Percentiles rank a stretch among this genome's conserved stretches.
Evolutionary conservation across 2,113 vertebrate species (phyloP).

Genomic region (Machaerirhynchus nigripectus): DNA sequence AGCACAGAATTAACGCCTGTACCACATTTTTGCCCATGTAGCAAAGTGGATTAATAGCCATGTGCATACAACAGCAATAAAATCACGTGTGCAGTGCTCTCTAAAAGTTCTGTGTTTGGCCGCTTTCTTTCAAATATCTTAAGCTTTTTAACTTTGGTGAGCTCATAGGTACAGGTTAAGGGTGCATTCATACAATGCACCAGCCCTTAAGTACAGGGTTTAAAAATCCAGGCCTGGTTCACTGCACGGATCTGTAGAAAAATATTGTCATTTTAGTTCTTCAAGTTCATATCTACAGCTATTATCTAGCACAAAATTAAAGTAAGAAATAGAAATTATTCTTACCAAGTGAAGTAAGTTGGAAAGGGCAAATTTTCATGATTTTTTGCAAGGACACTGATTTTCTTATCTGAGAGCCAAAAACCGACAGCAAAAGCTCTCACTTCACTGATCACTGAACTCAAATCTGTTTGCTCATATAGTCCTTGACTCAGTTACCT

Average conservation of each 20-base stretch:
- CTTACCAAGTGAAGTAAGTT: not conserved
- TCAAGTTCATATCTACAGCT: not conserved
- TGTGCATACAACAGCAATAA: not conserved
- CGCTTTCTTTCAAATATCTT: not conserved
- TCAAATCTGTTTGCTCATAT: not conserved
- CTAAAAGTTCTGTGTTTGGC: not conserved
- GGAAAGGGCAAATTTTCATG: not conserved
- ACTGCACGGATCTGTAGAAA: not conserved
- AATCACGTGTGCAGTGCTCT: not conserved
- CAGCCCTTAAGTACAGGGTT: not conserved
- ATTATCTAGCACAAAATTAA: not conserved
- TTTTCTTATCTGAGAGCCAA: not conserved
- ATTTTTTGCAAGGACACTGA: not conserved
- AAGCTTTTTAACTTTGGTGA: not conserved
- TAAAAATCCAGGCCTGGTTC: not conserved
- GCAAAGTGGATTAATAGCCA: not conserved
- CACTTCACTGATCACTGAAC: not conserved
- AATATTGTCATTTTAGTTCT: not conserved
- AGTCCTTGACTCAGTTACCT: not conserved
- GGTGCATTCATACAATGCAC: not conserved
- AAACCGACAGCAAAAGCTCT: not conserved
- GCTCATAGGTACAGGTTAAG: not conserved
- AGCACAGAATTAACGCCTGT: not conserved
- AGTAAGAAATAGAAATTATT: not conserved
- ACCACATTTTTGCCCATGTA: not conserved